These are phyloP conservation scores for Hipparchia sbordonii DNA, from an alignment of 2,888 invertebrate species.

Conservation along the genomic window DNA sequence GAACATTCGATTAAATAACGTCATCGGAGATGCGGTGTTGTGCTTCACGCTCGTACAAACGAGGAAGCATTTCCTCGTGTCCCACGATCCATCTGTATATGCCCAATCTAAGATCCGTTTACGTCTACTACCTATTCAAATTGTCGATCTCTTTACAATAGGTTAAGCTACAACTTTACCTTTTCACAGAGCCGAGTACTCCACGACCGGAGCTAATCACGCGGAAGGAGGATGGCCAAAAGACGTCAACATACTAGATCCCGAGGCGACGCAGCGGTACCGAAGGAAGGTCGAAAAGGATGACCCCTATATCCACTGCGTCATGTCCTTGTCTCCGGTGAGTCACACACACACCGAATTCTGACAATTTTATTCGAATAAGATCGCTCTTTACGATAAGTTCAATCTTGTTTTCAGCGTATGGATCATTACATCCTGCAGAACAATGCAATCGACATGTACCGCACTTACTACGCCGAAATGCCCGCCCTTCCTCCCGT, in stretches of 20 bases:
- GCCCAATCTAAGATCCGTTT: too few species aligned
- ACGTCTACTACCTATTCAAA: too few species aligned
- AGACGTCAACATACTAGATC: slow-evolving; percentile 84
- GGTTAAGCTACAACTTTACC: too few species aligned
- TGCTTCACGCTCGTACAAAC: too few species aligned
- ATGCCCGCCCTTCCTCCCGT: slow-evolving; percentile 85
- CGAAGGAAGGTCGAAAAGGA: slow-evolving; percentile 92
- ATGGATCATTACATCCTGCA: slow-evolving; percentile 93
- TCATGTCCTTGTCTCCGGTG: slow-evolving; percentile 77
- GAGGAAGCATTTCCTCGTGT: too few species aligned
- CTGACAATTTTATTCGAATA: background rate
- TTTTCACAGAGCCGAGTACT: slow-evolving; percentile 78
- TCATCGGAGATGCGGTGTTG: too few species aligned
- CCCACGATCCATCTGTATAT: too few species aligned
- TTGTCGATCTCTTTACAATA: too few species aligned
- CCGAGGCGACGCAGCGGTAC: slow-evolving; percentile 88
- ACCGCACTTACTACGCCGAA: slow-evolving; percentile 92
- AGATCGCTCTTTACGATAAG: background rate
- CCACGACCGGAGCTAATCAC: slow-evolving; percentile 85
- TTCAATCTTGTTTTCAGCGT: slow-evolving; percentile 69
- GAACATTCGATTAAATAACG: too few species aligned
- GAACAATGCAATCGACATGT: slow-evolving; percentile 96
- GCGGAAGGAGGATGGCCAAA: slow-evolving; percentile 93
- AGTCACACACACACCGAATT: slow-evolving; percentile 27
- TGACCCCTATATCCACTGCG: slow-evolving; percentile 87